phyloP scores from a whole-genome alignment of 2,797 vertebrate species.

The Cyclopterus lumpus region DNA sequence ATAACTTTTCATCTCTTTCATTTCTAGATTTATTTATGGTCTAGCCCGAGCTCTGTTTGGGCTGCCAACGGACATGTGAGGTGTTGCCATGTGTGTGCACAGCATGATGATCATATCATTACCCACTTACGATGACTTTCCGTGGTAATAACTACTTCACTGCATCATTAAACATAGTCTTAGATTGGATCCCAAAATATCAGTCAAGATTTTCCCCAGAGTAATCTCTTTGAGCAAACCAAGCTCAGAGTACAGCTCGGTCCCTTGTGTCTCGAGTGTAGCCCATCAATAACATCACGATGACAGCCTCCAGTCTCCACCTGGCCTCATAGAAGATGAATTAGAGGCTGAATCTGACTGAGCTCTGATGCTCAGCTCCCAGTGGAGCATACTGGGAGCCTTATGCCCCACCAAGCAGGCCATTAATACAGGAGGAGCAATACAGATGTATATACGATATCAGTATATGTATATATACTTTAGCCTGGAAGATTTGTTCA shows the following conservation, averaged over 20 bases:
- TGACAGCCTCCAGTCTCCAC: slow-evolving; percentile 67
- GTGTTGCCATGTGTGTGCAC: slow-evolving; percentile 14
- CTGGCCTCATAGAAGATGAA: slow-evolving; percentile 56
- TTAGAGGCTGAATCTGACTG: slow-evolving; percentile 56
- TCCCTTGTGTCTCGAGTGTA: slow-evolving; percentile 16
- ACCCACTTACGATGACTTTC: slow-evolving; percentile 14
- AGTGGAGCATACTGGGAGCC: neutral
- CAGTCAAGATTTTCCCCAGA: neutral
- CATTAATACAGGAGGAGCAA: slow-evolving; percentile 16
- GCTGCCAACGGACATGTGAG: slow-evolving; percentile 17
- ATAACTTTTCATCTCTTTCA: slow-evolving; percentile 58
- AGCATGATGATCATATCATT: slow-evolving; percentile 16
- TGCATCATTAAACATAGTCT: slow-evolving; percentile 16
- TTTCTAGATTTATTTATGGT: slow-evolving; percentile 73
- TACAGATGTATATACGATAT: neutral
- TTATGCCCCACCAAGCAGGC: slow-evolving; percentile 30
- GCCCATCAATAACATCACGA: slow-evolving; percentile 59
- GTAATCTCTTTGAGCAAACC: slow-evolving; percentile 14
- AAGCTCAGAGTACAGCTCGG: slow-evolving; percentile 7
- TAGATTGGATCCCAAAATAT: slow-evolving; percentile 13
- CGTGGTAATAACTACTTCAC: slow-evolving; percentile 18
- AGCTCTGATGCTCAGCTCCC: slow-evolving; percentile 25
- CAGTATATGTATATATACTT: neutral
- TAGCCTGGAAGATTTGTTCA: no score
- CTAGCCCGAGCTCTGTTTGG: slow-evolving; percentile 57